Conservation (phyloP, 2,797 vertebrate genomes). For the Chelidonichthys spinosus region DNA sequence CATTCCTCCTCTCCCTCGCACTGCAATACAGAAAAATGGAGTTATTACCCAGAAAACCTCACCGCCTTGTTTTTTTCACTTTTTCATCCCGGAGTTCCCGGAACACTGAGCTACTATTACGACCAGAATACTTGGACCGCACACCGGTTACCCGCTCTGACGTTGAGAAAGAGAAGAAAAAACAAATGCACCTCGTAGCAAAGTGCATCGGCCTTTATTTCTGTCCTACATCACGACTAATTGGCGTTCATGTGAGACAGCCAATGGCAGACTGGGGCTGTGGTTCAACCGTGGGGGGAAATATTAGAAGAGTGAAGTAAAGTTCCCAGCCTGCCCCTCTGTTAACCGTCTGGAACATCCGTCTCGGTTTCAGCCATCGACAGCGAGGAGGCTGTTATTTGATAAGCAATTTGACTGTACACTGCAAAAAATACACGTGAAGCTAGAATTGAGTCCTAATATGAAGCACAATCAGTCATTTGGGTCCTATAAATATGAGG, state of each 20-base stretch:
- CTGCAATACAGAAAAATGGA: conserved; percentile 76
- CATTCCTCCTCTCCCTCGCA: conserved; percentile 57
- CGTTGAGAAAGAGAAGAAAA: conserved; percentile 53
- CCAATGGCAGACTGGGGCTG: conserved; percentile 45
- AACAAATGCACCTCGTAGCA: conserved; percentile 59
- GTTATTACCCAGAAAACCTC: conserved; percentile 82
- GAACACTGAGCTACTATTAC: conserved; percentile 80
- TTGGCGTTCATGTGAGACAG: conserved; percentile 69
- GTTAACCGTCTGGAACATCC: conserved; percentile 34
- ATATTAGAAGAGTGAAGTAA: conserved; percentile 59
- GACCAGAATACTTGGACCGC: conserved; percentile 81
- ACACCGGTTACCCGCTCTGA: conserved; percentile 75
- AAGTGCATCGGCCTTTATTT: conserved; percentile 74
- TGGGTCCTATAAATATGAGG: neutral
- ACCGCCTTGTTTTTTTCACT: conserved; percentile 69
- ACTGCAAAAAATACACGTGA: conserved; percentile 23
- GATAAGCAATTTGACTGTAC: conserved; percentile 24
- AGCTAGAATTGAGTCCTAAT: neutral
- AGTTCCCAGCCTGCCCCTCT: conserved; percentile 31
- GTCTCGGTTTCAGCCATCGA: conserved; percentile 41
- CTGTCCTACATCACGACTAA: conserved; percentile 71
- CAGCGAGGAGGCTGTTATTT: conserved; percentile 47
- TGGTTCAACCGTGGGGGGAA: conserved; percentile 58
- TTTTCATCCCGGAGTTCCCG: conserved; percentile 76
- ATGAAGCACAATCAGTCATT: neutral